Percentiles rank a stretch among this genome's conserved stretches.
Evolutionary conservation across 2,797 vertebrate species (phyloP).

Genomic region (Chaenodraco wilsoni): DNA sequence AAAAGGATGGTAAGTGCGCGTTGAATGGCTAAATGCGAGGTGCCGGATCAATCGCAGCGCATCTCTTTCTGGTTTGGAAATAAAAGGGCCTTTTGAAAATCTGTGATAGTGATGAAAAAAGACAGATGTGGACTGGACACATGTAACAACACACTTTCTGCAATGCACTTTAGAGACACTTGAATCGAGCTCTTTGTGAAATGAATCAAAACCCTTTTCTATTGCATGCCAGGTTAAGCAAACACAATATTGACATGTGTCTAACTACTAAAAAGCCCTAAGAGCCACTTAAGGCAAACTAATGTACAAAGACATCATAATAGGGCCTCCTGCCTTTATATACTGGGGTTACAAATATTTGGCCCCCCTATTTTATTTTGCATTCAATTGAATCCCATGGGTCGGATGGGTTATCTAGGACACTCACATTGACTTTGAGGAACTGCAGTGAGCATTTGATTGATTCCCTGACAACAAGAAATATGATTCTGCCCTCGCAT

Average conservation of each 20-base stretch:
- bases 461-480: slow-evolving; percentile 47
- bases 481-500: slow-evolving; percentile 12
- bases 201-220: slow-evolving; percentile 45
- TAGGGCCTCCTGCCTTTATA: slow-evolving; percentile 23
- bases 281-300: background rate
- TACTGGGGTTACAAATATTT: slow-evolving; percentile 26
- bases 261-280: background rate
- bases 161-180: background rate
- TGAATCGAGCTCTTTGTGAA: slow-evolving; percentile 29
- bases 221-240: slow-evolving; percentile 8
- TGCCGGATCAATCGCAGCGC: slow-evolving; percentile 40
- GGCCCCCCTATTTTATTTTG: slow-evolving; percentile 46
- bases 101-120: slow-evolving; percentile 27
- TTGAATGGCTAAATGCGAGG: slow-evolving; percentile 35
- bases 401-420: slow-evolving; percentile 35
- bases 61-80: slow-evolving; percentile 40
- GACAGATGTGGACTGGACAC: slow-evolving; percentile 22
- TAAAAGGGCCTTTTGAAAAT: slow-evolving; percentile 42
- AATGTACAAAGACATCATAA: slow-evolving; percentile 16
- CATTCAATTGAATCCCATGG: slow-evolving; percentile 47
- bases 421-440: slow-evolving; percentile 41
- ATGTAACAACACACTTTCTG: background rate
- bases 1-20: slow-evolving; percentile 40
- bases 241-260: slow-evolving; percentile 22
- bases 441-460: slow-evolving; percentile 40